These are phyloP conservation scores for Sitta carolinensis DNA, from an alignment of 2,797 vertebrate species.

Conservation along the genomic window DNA sequence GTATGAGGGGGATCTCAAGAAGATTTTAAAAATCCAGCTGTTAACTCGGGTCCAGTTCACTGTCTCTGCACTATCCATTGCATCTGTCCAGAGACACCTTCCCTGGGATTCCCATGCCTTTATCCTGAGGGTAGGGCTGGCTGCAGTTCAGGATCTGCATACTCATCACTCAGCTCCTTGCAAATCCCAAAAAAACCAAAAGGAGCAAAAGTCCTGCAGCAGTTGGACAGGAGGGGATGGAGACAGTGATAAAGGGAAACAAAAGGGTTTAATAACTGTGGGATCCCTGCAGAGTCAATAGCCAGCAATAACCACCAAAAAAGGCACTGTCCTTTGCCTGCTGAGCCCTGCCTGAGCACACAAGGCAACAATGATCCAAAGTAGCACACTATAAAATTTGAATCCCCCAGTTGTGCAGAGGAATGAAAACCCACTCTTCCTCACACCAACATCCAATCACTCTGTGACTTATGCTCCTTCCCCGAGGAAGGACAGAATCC, in stretches of 20 bases:
- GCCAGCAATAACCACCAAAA: not conserved
- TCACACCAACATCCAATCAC: not conserved
- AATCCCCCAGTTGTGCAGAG: not conserved
- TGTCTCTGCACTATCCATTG: not conserved
- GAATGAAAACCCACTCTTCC: not conserved
- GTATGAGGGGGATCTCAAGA: not conserved
- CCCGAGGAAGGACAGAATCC: not conserved
- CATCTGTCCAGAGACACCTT: not conserved
- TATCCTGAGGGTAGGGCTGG: not conserved
- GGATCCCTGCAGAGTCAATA: not conserved
- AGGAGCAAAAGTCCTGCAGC: not conserved
- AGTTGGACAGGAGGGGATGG: not conserved
- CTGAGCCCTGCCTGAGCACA: not conserved
- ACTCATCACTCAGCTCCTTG: not conserved
- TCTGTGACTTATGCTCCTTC: not conserved
- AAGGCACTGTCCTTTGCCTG: not conserved
- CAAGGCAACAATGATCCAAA: not conserved
- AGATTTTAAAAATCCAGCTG: not conserved
- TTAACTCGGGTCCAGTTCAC: not conserved
- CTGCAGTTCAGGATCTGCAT: not conserved
- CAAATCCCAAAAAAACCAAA: not conserved
- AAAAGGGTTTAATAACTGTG: not conserved
- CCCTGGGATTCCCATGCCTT: not conserved
- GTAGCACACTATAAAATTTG: not conserved
- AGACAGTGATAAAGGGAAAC: not conserved